phyloP scores from a whole-genome alignment of 2,797 vertebrate species.

The Karalla daura region DNA sequence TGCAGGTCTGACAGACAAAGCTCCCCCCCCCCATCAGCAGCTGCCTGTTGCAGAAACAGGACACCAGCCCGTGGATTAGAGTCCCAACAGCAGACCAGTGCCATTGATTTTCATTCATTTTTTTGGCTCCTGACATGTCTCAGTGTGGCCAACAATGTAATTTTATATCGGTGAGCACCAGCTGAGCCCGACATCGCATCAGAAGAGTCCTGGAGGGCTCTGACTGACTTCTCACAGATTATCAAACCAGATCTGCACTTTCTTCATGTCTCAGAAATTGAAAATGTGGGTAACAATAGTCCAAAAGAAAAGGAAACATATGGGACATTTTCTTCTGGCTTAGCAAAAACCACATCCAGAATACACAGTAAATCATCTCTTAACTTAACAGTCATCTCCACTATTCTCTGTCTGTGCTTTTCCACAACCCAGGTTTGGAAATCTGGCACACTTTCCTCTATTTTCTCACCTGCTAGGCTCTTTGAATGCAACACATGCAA shows the following conservation, averaged over 20 bases:
- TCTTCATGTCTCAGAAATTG: too few species aligned
- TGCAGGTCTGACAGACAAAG: conserved; percentile 60
- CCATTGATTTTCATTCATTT: conserved; percentile 61
- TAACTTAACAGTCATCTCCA: too few species aligned
- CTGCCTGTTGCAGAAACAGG: conserved; percentile 63
- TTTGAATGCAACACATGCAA: too few species aligned
- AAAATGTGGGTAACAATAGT: neutral
- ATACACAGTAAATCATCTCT: too few species aligned
- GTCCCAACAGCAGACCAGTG: conserved; percentile 52
- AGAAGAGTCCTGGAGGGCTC: neutral
- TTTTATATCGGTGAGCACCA: neutral
- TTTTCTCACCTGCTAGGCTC: too few species aligned
- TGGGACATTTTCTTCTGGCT: neutral
- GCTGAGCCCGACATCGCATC: conserved; percentile 37
- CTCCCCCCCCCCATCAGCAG: conserved; percentile 66
- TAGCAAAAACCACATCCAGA: too few species aligned
- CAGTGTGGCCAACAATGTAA: conserved; percentile 12
- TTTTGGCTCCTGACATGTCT: conserved; percentile 30
- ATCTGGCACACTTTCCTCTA: too few species aligned
- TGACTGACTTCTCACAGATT: neutral
- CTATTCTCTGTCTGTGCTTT: too few species aligned
- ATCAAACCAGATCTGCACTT: too few species aligned
- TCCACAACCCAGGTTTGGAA: too few species aligned
- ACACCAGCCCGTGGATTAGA: conserved; percentile 64
- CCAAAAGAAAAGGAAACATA: neutral